phyloP scores from a whole-genome alignment of 1,140 invertebrate genomes.

The Orius laevigatus region DNA sequence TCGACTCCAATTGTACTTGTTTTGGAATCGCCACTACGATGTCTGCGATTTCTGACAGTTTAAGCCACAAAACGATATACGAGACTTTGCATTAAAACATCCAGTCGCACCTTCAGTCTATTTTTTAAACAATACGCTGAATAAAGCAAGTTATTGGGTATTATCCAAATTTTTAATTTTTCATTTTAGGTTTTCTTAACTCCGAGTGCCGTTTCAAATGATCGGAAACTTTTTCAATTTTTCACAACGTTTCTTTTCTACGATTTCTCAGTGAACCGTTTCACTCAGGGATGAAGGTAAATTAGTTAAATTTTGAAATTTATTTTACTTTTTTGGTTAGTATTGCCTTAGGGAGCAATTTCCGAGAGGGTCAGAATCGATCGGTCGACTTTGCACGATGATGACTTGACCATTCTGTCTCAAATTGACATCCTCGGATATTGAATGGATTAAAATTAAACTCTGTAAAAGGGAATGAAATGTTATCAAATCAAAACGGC shows the following conservation, averaged over 20 bases:
- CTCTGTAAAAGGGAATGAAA: slow-evolving; percentile 32
- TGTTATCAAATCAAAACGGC: neutral
- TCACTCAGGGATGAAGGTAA: slow-evolving; percentile 69
- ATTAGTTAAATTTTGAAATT: slow-evolving; percentile 10
- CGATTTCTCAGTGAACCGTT: slow-evolving; percentile 75
- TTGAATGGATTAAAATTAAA: slow-evolving; percentile 39
- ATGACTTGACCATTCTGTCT: slow-evolving; percentile 29
- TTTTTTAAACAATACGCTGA: slow-evolving; percentile 31
- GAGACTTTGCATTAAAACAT: slow-evolving; percentile 52
- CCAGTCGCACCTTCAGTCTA: slow-evolving; percentile 31
- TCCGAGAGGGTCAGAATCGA: neutral
- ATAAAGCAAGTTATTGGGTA: slow-evolving; percentile 24
- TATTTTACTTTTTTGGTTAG: slow-evolving; percentile 29
- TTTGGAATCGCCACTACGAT: slow-evolving; percentile 72
- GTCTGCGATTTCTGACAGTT: slow-evolving; percentile 53
- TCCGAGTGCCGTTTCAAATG: slow-evolving; percentile 19
- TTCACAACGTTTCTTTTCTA: slow-evolving; percentile 78
- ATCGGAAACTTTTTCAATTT: slow-evolving; percentile 61
- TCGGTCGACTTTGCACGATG: slow-evolving; percentile 27
- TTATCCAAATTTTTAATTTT: slow-evolving; percentile 1
- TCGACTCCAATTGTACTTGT: slow-evolving; percentile 60
- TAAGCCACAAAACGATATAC: slow-evolving; percentile 67
- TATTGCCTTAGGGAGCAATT: slow-evolving; percentile 62
- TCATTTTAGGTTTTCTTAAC: slow-evolving; percentile 20
- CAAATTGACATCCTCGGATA: slow-evolving; percentile 35